Percentiles rank a stretch among this genome's conserved stretches.
Evolutionary conservation across 2,113 vertebrate species (phyloP).

Genomic region (Nicator chloris): DNA sequence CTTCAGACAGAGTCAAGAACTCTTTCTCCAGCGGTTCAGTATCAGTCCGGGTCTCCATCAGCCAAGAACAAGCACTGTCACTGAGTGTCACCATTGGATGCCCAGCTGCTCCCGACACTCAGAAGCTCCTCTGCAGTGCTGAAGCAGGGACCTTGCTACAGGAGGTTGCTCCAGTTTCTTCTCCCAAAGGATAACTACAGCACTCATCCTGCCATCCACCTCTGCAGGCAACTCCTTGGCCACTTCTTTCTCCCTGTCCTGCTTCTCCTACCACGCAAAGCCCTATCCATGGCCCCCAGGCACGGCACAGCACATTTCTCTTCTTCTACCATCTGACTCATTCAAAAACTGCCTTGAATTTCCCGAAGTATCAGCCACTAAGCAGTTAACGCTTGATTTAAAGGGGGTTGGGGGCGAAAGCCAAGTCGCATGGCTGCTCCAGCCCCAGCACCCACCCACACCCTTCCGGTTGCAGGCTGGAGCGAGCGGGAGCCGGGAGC

Average conservation of each 20-base stretch:
- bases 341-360: not conserved
- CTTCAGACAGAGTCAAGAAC: not conserved
- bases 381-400: not conserved
- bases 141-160: not conserved
- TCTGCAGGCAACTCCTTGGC: not conserved
- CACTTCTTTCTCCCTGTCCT: not conserved
- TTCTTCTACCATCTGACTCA: not conserved
- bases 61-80: not conserved
- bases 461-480: constrained; percentile 11
- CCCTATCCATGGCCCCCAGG: not conserved
- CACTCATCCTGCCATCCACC: not conserved
- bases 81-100: not conserved
- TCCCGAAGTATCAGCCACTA: not conserved
- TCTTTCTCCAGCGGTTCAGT: not conserved
- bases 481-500: not conserved
- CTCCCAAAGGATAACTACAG: not conserved
- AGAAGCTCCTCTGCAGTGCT: not conserved
- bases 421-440: not conserved
- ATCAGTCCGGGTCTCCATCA: not conserved
- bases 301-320: not conserved
- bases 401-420: rapidly evolving
- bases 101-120: not conserved
- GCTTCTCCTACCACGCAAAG: not conserved
- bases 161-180: not conserved
- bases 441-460: not conserved